Percentiles rank a stretch among this genome's conserved stretches.
Evolutionary conservation across 2,113 vertebrate species (phyloP).

Genomic region (Sinocyclocheilus rhinocerous): DNA sequence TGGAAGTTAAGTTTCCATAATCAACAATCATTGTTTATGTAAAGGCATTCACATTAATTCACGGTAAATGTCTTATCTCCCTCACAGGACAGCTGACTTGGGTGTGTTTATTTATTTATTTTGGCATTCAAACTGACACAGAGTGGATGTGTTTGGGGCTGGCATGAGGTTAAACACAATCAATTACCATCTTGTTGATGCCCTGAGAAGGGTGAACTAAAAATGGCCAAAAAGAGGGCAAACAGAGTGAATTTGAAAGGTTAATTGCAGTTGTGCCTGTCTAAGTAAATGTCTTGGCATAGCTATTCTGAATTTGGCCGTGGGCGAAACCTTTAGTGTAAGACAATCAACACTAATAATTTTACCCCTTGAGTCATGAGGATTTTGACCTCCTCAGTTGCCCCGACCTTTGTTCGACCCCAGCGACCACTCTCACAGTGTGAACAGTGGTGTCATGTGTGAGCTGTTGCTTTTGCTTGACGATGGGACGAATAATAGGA

Average conservation of each 20-base stretch:
- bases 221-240: conserved; percentile 8
- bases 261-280: conserved; percentile 33
- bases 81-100: too few species aligned
- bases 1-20: too few species aligned
- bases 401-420: background rate
- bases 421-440: background rate
- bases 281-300: conserved; percentile 37
- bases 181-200: conserved; percentile 11
- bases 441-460: background rate
- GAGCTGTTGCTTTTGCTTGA: too few species aligned
- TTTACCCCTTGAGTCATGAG: background rate
- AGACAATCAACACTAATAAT: conserved; percentile 38
- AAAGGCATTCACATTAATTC: too few species aligned
- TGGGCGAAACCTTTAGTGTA: conserved; percentile 25
- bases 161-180: background rate
- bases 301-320: conserved; percentile 2
- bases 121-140: background rate
- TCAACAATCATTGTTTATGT: too few species aligned
- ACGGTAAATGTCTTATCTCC: too few species aligned
- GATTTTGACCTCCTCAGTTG: background rate
- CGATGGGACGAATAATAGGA: too few species aligned
- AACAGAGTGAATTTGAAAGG: conserved; percentile 37
- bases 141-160: background rate
- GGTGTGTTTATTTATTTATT: too few species aligned
- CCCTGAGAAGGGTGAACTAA: conserved; percentile 26